Percentiles rank a stretch among this genome's conserved stretches.
Conservation (phyloP, 2,113 vertebrate genomes). For the Labrus mixtus region DNA sequence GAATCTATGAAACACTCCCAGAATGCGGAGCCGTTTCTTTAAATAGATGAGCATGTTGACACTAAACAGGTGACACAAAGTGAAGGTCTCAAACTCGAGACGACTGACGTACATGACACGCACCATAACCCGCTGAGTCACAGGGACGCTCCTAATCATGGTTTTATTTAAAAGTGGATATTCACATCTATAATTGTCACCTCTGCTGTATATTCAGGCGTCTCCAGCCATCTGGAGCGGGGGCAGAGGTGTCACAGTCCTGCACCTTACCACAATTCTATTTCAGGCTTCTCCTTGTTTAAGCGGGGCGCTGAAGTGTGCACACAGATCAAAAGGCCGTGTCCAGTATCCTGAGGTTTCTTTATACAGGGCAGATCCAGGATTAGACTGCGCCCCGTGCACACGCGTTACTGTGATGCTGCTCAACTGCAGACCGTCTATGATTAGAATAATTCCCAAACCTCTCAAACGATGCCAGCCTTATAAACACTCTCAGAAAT, state of each 20-base stretch:
- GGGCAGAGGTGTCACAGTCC: slow-evolving; percentile 23
- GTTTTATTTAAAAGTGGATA: slow-evolving; percentile 25
- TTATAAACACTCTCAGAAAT: too few relatives aligned
- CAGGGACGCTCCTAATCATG: slow-evolving; percentile 23
- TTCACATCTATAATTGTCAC: slow-evolving; percentile 60
- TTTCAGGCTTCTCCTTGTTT: slow-evolving; percentile 50
- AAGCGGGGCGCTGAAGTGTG: slow-evolving; percentile 36
- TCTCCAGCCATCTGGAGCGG: slow-evolving; percentile 34
- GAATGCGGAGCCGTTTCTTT: too few relatives aligned
- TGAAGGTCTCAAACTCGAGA: slow-evolving; percentile 14
- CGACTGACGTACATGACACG: slow-evolving; percentile 46
- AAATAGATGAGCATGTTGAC: neutral
- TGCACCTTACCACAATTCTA: slow-evolving; percentile 37
- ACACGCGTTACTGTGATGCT: neutral
- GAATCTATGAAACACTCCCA: too few relatives aligned
- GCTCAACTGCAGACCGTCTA: neutral
- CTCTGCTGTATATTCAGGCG: slow-evolving; percentile 18
- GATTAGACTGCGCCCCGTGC: neutral
- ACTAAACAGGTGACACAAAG: slow-evolving; percentile 25
- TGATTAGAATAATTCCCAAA: neutral
- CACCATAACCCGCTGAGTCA: slow-evolving; percentile 67
- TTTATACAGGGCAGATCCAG: neutral
- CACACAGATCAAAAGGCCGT: slow-evolving; percentile 54
- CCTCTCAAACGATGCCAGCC: too few relatives aligned
- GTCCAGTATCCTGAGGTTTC: slow-evolving; percentile 48